Conservation (phyloP, 2,888 invertebrate species). For the Eilema sororculum region DNA sequence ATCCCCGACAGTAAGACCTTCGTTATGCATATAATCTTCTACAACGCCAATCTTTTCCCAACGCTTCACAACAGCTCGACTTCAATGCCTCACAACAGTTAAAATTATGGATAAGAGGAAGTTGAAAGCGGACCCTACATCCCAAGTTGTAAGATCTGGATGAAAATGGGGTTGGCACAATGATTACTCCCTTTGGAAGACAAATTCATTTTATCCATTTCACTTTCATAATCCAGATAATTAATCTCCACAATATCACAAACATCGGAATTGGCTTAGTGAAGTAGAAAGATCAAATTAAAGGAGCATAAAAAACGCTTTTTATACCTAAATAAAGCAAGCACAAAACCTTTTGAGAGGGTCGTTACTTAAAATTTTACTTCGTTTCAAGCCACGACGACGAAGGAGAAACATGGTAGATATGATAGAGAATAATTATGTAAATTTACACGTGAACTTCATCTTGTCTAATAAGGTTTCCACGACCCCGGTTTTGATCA, state of each 20-base stretch:
- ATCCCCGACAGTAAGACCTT: too few species aligned
- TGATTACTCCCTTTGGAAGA: not conserved
- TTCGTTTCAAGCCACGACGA: slow-evolving; percentile 50
- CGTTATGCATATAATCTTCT: too few species aligned
- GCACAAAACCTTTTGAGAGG: slow-evolving; percentile 54
- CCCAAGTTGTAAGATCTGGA: not conserved
- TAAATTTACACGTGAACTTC: slow-evolving; percentile 21
- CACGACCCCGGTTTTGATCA: slow-evolving; percentile 1
- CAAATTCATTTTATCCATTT: not conserved
- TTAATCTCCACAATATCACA: slow-evolving; percentile 14
- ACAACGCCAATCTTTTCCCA: too few species aligned
- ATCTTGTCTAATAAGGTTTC: slow-evolving; percentile 19
- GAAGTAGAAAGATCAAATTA: slow-evolving; percentile 58
- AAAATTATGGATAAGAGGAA: too few species aligned
- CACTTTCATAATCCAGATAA: not conserved
- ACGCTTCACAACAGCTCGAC: too few species aligned
- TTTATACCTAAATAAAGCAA: slow-evolving; percentile 70
- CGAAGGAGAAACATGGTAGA: slow-evolving; percentile 41
- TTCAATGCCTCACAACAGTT: too few species aligned
- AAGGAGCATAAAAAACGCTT: slow-evolving; percentile 61
- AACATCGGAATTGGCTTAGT: slow-evolving; percentile 45
- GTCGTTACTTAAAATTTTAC: slow-evolving; percentile 55
- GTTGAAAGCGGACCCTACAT: not conserved
- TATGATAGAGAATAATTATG: slow-evolving; percentile 39
- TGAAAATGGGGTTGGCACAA: not conserved